phyloP scores from a whole-genome alignment of 64 coral and sea anemone species.

The Stichodactyla mertensii region DNA sequence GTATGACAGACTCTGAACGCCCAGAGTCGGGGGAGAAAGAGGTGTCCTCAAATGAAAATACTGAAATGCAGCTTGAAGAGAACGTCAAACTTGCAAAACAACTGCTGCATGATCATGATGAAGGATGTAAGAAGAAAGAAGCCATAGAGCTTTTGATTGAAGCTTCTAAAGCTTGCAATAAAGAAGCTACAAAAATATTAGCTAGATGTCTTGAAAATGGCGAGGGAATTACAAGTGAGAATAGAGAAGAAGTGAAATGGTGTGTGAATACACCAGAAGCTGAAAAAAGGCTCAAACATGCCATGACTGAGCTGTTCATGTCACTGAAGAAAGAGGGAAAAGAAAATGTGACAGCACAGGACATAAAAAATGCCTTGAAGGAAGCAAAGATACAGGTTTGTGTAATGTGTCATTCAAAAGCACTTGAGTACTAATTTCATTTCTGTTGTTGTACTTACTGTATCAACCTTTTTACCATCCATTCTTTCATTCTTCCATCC shows the following conservation, averaged over 20 bases:
- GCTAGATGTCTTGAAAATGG: constrained; percentile 25
- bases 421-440: background rate
- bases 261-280: constrained; percentile 52
- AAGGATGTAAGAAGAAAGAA: constrained; percentile 36
- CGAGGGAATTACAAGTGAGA: constrained; percentile 40
- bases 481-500: no score
- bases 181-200: constrained; percentile 38
- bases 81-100: constrained; percentile 12
- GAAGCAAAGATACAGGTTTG: constrained; percentile 42
- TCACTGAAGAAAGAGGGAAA: constrained; percentile 67
- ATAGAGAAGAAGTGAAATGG: constrained; percentile 9
- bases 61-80: background rate
- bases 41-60: background rate
- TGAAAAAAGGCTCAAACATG: constrained; percentile 49
- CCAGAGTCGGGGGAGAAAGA: background rate
- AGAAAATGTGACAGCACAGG: constrained; percentile 55
- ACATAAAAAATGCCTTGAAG: constrained; percentile 70
- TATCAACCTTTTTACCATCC: no score
- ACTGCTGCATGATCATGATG: background rate
- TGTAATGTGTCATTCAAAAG: constrained; percentile 11
- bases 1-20: background rate
- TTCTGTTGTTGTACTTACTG: background rate
- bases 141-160: constrained; percentile 33
- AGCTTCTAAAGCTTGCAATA: constrained; percentile 27
- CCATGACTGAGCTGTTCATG: constrained; percentile 60